phyloP scores from a whole-genome alignment of 2,113 vertebrate genomes.

The Guaruba guarouba region DNA sequence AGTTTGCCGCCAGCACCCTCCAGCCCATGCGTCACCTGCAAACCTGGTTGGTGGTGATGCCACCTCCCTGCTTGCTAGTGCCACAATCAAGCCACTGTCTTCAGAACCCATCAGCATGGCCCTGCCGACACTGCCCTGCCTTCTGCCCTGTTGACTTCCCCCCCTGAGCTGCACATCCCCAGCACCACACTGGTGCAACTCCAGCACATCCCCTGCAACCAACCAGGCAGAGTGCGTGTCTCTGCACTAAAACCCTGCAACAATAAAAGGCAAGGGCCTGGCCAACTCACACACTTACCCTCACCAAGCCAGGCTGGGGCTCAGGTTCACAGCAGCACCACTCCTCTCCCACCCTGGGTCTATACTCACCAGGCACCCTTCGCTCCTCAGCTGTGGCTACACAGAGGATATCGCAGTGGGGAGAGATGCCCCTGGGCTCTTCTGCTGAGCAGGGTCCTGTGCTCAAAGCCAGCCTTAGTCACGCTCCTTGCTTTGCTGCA shows the following conservation, averaged over 20 bases:
- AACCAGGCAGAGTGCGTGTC: not conserved
- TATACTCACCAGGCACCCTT: not conserved
- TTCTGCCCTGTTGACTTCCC: not conserved
- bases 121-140: not conserved
- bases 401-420: not conserved
- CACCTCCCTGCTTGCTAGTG: not conserved
- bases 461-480: not conserved
- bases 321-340: not conserved
- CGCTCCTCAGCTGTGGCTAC: not conserved
- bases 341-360: not conserved
- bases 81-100: fast-evolving
- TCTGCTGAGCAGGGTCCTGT: not conserved
- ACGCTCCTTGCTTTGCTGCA: not conserved
- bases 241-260: not conserved
- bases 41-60: not conserved
- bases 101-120: not conserved
- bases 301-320: not conserved
- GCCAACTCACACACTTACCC: not conserved
- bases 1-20: not conserved
- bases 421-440: not conserved
- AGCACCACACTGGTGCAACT: not conserved
- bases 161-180: not conserved
- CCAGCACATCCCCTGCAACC: not conserved
- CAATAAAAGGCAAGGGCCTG: not conserved
- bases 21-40: not conserved